Base-by-base conservation (phyloP, 2,797 vertebrate genomes). In the Urophycis tenuis region DNA sequence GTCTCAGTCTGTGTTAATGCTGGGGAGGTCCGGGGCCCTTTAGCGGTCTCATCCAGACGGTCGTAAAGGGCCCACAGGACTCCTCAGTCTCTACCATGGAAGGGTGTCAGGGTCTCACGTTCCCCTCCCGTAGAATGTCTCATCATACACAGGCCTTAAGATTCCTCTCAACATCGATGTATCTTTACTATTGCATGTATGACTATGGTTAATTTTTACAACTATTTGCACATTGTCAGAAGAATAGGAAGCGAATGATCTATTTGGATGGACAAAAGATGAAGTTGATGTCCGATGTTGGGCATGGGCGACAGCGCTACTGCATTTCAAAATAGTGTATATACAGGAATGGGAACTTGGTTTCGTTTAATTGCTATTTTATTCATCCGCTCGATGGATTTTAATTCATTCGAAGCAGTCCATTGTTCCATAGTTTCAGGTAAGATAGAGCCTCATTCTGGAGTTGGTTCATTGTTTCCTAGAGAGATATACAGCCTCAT, bases 111-210 rank as follows among this genome's bases (percentile, higher is more conserved):
- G 86, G 85, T 89, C 88, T 85, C 82, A 87, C 85, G 83, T 89
- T 91, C 86, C 87, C 87, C 88, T 88, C 86, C 80, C 81, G 84
- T 92, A 88, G 88, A 88, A 91, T 87, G 86, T 90, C 90, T 91
- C 85, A 82, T 90, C 86, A 83, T 90, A 86, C 86, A 89, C 91
- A 88, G 91, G 92, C 92, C 92, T 92, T 94, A 93, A 92, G 91
- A 84, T 82, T 87, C 89, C 84, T 81, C 85, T n/a, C 91, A 87
- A 91, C 87, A 88, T 91, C 87, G 86, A 85, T 88, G 75, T 85
- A 87, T 92, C 90, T 91, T 91, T 91, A 92, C 81, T 89, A 90
- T 89, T 92, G 93, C 93, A 94, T 93, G 93, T 89, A 81, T 83
- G 81, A 87, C 87, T 88, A 89, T 87, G 82, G 88, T 91, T 91